Base-by-base conservation (phyloP, 2,113 vertebrate species). In the Alouatta palliata region DNA sequence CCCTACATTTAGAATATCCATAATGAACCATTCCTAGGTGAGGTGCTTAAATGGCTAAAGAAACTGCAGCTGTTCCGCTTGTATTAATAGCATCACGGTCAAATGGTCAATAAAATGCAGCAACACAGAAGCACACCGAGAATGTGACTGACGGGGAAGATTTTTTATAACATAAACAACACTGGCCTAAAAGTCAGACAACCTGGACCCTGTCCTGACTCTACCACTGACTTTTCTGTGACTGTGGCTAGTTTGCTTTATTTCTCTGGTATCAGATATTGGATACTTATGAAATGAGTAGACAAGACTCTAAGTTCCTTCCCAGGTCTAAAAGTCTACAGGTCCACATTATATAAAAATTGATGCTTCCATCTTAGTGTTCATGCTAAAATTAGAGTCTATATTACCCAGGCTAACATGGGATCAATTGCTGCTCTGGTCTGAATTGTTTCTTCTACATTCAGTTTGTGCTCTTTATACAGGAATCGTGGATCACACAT, bases 71-170 rank as follows among this genome's bases (percentile, higher is more conserved):
- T 83, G 47, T 56, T 87, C 14, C 32, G 8, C 27, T 89, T 76
- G 6, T 4, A 86, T 86, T 86, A 88, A 61, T 37, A 97, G 9
- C 66, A 73, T 86, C 54, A 80, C 20, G 92, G n/a, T 6, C 56
- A 96, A 95, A 94, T 64, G 61, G 32, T 37, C 71, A 88, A 85
- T 94, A 87, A 92, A 85, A 94, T 82, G 61, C 19, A 87, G 27
- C 25, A 96, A 71, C 11, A 87, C 23, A 89, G 43, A 58, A 68
- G 61, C 32, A 92, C 61, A 56, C 6, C 23, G 58, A 85, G 25
- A 96, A 73, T 52, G 52, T 71, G 14, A 85, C 40, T 52, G 19
- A 73, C 52, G 19, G 9, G 19, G 17, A 88, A 82, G 25, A 56
- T 35, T 54, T 54, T 61, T 49, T 45, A 30, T 16, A 88, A 92